Conservation (phyloP, 2,113 vertebrate genomes). For the Pteruthius melanotis region DNA sequence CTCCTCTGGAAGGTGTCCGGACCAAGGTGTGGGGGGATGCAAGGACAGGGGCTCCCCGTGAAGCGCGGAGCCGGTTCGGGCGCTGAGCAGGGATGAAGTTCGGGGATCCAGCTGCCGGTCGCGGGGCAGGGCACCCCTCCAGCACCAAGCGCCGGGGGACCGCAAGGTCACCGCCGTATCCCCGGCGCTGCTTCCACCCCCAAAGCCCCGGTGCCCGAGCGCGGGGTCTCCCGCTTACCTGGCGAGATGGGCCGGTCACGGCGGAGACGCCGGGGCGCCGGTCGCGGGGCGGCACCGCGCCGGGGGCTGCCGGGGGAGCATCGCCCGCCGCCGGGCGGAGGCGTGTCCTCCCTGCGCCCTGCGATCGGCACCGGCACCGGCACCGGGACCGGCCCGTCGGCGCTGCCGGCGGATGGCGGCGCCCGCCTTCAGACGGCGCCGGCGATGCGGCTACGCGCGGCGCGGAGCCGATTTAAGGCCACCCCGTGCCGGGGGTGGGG, state of each 20-base stretch:
- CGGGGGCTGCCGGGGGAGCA: not conserved
- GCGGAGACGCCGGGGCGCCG: not conserved
- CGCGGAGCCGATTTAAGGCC: conserved; percentile 48
- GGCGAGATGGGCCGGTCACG: conserved; percentile 6
- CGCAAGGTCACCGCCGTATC: conserved; percentile 13
- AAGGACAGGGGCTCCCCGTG: not conserved
- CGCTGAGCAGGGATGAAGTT: not conserved
- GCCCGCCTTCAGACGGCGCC: conserved; percentile 19
- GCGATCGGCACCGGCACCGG: not conserved
- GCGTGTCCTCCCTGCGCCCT: not conserved
- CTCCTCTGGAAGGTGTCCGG: not conserved
- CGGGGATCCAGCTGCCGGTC: not conserved
- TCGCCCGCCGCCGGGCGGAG: not conserved
- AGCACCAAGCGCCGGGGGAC: not conserved
- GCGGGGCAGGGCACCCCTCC: not conserved
- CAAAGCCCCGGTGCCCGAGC: not conserved
- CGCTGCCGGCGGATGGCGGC: not conserved
- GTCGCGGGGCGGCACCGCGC: not conserved
- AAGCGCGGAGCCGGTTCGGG: not conserved
- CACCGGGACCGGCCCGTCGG: not conserved
- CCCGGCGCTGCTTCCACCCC: not conserved
- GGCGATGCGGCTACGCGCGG: not conserved
- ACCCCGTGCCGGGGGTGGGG: not conserved
- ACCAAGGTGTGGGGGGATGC: not conserved
- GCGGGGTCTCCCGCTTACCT: conserved; percentile 18